Base-by-base conservation (phyloP, 2,797 vertebrate genomes). In the Mionectes olivaceus region DNA sequence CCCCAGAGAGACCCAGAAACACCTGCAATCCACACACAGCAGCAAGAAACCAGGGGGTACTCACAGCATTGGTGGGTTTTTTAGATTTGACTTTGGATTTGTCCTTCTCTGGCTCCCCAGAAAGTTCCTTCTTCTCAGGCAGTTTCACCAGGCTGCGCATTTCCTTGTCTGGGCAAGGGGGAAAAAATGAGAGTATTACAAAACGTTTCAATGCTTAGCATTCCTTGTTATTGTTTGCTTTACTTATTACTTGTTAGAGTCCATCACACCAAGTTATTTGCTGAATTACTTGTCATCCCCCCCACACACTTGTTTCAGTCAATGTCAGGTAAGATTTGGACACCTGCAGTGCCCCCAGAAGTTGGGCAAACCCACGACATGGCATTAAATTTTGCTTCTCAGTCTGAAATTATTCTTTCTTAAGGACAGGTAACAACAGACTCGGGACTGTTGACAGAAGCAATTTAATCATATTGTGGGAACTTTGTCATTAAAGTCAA, bases 71-170 rank as follows among this genome's bases (percentile, higher is more conserved):
- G 71, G 97, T 98, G 41, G 95, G 88, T 87, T 98, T 98, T 43
- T 97, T 98, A 71, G 98, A 97, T 32, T 98, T 98, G 65, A 97
- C 97, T 94, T 98, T 98, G 87, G 97, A 90, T 89, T 97, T 98
- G 94, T 99, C 99, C 90, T 97, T 97, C 75, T 98, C 98, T 68
- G 83, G 86, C 91, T 97, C 96, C 56, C 90, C 67, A 11, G 55
- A 5, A 7, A 77, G 95, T 32, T 98, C 97, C 73, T 96, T 96
- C 77, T 97, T 97, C 93, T 98, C 97, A 7, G 92, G 44, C 27
- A 97, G 97, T 77, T 99, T 99, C 91, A 98, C 87, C 92, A 97
- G 89, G 55, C 94, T 95, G 30, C 97, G 97, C 17, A 92, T 90
- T 97, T 98, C 98, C 94, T 98, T 98, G 94, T 98, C 99, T 99